phyloP scores from a whole-genome alignment of 1,140 invertebrate species.

The Rhopalosiphum padi region DNA sequence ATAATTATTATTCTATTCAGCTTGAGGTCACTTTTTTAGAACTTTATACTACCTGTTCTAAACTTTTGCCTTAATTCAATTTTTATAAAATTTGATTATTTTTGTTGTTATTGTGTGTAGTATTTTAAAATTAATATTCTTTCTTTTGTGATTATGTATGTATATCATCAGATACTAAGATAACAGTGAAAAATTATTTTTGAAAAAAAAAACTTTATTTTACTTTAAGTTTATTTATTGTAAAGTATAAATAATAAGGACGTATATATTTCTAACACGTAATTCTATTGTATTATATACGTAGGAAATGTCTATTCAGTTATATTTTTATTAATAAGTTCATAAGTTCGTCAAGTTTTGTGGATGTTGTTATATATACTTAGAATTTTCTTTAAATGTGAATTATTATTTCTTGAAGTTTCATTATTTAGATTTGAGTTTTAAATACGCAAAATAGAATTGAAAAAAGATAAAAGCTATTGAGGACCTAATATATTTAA shows the following conservation, averaged over 20 bases:
- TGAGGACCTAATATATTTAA: not conserved
- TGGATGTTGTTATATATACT: not conserved
- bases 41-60: not conserved
- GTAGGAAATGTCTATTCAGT: not conserved
- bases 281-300: slow-evolving; percentile 10
- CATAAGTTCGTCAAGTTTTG: not conserved
- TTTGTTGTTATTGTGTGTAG: not conserved
- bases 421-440: not conserved
- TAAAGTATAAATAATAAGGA: slow-evolving; percentile 14
- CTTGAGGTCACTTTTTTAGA: not conserved
- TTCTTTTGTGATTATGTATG: not conserved
- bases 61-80: not conserved
- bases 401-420: not conserved
- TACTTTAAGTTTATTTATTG: slow-evolving; percentile 9
- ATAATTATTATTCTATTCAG: too few relatives aligned
- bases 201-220: not conserved
- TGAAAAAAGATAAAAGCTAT: not conserved
- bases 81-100: not conserved
- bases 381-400: not conserved
- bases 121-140: not conserved
- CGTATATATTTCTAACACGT: slow-evolving; percentile 33
- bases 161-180: not conserved
- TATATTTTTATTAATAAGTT: slow-evolving; percentile 32
- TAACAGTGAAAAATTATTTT: slow-evolving; percentile 2
- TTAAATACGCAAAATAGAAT: not conserved